A percentile compares a stretch with the other conserved stretches of the same genome.
Conservation (phyloP, 2,797 vertebrate genomes). For the Sternarchorhynchus goeldii region DNA sequence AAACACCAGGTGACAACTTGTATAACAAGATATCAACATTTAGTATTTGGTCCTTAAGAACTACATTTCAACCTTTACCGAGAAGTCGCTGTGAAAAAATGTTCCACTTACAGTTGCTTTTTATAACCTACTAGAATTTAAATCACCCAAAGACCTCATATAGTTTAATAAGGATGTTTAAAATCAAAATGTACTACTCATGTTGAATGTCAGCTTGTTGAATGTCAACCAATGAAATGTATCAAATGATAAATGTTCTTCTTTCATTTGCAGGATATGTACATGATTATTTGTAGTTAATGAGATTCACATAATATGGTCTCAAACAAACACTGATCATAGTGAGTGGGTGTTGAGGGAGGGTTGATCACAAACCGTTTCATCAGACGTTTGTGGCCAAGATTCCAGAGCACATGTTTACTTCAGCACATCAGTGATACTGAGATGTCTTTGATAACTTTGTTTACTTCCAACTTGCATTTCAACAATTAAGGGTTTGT, state of each 20-base stretch:
- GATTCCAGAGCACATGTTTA: conserved; percentile 10
- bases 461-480: neutral
- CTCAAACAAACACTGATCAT: conserved; percentile 22
- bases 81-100: too few relatives aligned
- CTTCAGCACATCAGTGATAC: conserved; percentile 9
- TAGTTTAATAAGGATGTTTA: conserved; percentile 11
- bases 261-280: conserved; percentile 29
- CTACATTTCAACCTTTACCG: too few relatives aligned
- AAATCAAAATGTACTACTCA: conserved; percentile 34
- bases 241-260: conserved; percentile 9
- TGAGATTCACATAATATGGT: conserved; percentile 42
- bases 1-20: too few relatives aligned
- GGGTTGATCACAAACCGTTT: conserved; percentile 25
- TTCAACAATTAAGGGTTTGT: conserved; percentile 35
- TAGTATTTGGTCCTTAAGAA: too few relatives aligned
- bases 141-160: conserved; percentile 22
- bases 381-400: neutral
- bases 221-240: conserved; percentile 17
- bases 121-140: neutral
- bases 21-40: too few relatives aligned
- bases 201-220: conserved; percentile 44
- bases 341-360: conserved; percentile 23
- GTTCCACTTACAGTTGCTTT: too few relatives aligned
- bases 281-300: conserved; percentile 15
- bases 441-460: neutral